A percentile compares a stretch with the other conserved stretches of the same genome.
Evolutionary conservation across 1,140 invertebrate genomes (phyloP).

Genomic region (Gryon sp.): DNA sequence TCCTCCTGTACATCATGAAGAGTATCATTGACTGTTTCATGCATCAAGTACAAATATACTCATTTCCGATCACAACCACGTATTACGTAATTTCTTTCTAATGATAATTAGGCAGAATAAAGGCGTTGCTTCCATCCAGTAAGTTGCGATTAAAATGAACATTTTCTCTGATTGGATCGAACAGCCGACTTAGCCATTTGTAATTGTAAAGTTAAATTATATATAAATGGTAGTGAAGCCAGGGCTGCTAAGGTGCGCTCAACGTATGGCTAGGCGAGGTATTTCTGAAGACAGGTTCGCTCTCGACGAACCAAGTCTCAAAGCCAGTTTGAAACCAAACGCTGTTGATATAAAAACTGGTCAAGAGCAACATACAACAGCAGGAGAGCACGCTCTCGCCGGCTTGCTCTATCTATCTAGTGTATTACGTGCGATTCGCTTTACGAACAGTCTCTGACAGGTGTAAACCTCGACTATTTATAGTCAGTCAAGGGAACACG

Average conservation of each 20-base stretch:
- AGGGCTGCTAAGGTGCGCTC: conserved; percentile 15
- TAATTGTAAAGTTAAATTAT: no score
- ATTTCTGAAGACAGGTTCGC: conserved; percentile 47
- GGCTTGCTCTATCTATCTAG: conserved; percentile 53
- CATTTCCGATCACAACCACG: no score
- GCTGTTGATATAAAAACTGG: conserved; percentile 64
- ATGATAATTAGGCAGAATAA: conserved; percentile 15
- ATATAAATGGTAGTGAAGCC: no score
- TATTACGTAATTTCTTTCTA: background rate
- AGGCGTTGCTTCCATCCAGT: background rate
- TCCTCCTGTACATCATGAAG: no score
- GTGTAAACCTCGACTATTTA: conserved; percentile 45
- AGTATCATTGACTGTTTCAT: no score
- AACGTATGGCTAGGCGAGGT: conserved; percentile 19
- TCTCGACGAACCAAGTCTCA: conserved; percentile 22
- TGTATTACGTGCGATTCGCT: conserved; percentile 37
- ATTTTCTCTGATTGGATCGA: conserved; percentile 17
- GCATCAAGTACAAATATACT: no score
- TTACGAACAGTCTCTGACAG: conserved; percentile 28
- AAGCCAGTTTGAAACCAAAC: conserved; percentile 64
- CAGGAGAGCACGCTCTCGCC: conserved; percentile 43
- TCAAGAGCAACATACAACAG: conserved; percentile 59
- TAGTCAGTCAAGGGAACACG: background rate
- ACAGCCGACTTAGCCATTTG: no score
- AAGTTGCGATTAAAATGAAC: background rate